Percentiles rank a stretch among this genome's conserved stretches.
Evolutionary conservation across 2,113 vertebrate species (phyloP).

Genomic region (Malurus melanocephalus): DNA sequence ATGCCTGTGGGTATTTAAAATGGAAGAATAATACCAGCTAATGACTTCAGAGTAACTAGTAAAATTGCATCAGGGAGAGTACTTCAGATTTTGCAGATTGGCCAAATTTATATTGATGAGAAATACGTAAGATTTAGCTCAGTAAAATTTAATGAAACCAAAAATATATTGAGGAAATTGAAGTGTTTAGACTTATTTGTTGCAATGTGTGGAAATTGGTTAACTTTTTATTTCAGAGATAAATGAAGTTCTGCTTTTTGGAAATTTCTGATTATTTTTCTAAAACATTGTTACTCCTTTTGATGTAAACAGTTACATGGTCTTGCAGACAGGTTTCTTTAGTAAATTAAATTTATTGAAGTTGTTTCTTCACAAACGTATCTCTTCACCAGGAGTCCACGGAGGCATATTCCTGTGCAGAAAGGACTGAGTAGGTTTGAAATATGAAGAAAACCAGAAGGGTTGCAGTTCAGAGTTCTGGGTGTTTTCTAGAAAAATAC

Average conservation of each 20-base stretch:
- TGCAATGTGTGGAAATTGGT: neutral
- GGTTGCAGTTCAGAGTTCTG: neutral
- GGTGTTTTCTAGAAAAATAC: neutral
- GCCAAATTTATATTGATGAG: constrained; percentile 43
- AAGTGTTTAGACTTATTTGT: neutral
- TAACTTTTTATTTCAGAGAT: constrained; percentile 5
- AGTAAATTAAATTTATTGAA: neutral
- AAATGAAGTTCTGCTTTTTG: constrained; percentile 7
- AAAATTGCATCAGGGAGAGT: constrained; percentile 54
- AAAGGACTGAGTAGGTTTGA: neutral
- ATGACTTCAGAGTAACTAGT: constrained; percentile 43
- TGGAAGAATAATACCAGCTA: constrained; percentile 47
- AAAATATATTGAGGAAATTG: constrained; percentile 7
- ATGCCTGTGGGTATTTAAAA: constrained; percentile 55
- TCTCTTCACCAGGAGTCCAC: neutral
- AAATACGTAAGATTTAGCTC: constrained; percentile 26
- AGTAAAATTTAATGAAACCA: constrained; percentile 52
- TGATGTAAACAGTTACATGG: neutral
- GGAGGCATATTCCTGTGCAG: neutral
- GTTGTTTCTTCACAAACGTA: neutral
- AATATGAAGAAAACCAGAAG: neutral
- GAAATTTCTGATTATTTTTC: constrained; percentile 21
- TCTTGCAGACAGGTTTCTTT: neutral
- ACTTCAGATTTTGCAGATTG: constrained; percentile 45
- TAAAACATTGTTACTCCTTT: neutral